Percentiles rank a stretch among this genome's conserved stretches.
These are phyloP conservation scores for Drosophila lacteicornis DNA, from an alignment of 1,140 invertebrate genomes.

Conservation along the genomic window DNA sequence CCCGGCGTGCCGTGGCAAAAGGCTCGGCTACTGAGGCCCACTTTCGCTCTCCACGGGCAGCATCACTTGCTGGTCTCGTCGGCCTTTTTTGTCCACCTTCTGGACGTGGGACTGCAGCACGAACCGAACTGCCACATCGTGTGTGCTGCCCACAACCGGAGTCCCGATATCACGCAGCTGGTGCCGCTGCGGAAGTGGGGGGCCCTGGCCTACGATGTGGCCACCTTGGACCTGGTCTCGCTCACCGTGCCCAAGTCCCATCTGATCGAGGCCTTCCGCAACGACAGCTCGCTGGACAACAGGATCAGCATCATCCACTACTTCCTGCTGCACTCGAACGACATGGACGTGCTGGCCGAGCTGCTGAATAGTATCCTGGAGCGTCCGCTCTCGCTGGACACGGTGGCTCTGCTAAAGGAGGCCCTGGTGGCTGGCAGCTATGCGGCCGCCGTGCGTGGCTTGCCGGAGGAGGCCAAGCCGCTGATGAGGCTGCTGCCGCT, in stretches of 20 bases:
- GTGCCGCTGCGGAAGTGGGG: slow-evolving; percentile 88
- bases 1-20: slow-evolving; percentile 91
- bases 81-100: slow-evolving; percentile 91
- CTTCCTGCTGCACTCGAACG: slow-evolving; percentile 90
- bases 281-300: slow-evolving; percentile 88
- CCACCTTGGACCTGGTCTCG: slow-evolving; percentile 89
- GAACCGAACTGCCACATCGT: slow-evolving; percentile 92
- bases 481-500: slow-evolving; percentile 90
- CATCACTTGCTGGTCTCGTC: slow-evolving; percentile 92
- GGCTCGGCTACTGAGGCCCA: slow-evolving; percentile 90
- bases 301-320: slow-evolving; percentile 92
- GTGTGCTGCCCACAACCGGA: slow-evolving; percentile 86
- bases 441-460: slow-evolving; percentile 89
- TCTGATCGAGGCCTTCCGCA: slow-evolving; percentile 89
- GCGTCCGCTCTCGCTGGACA: slow-evolving; percentile 75
- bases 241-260: slow-evolving; percentile 88
- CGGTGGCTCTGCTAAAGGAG: slow-evolving; percentile 89
- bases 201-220: slow-evolving; percentile 87
- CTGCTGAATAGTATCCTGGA: slow-evolving; percentile 81
- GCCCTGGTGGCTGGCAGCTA: slow-evolving; percentile 90
- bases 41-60: slow-evolving; percentile 90
- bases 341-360: slow-evolving; percentile 89
- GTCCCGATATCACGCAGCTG: slow-evolving; percentile 87
- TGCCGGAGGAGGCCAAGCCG: slow-evolving; percentile 89
- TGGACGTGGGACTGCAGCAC: slow-evolving; percentile 92